A percentile compares a stretch with the other conserved stretches of the same genome.
Evolutionary conservation across 2,113 vertebrate species (phyloP).

Genomic region (Microtus pennsylvanicus): DNA sequence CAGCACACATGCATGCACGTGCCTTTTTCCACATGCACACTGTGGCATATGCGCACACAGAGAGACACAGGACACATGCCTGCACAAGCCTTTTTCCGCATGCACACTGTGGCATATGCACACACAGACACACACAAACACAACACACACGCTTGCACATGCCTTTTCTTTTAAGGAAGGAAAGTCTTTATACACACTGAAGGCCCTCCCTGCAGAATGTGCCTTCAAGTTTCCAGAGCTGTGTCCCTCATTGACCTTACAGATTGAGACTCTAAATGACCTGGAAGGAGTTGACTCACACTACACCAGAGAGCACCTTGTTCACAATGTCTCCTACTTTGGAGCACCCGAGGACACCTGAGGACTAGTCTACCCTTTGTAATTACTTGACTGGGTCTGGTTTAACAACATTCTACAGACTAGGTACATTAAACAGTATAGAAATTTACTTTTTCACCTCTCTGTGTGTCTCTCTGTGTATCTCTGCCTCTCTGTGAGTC

Average conservation of each 20-base stretch:
- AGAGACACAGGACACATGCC: no score
- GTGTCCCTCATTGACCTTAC: background rate
- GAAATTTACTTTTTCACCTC: background rate
- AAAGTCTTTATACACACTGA: background rate
- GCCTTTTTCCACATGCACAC: background rate
- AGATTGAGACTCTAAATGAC: background rate
- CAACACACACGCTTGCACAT: background rate
- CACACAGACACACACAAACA: no score
- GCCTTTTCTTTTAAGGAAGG: background rate
- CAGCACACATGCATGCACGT: background rate
- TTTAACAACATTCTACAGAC: background rate
- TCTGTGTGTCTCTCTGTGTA: background rate
- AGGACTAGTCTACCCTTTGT: background rate
- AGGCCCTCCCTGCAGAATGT: background rate
- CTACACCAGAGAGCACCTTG: background rate
- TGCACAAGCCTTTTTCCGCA: no score
- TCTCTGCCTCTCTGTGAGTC: background rate
- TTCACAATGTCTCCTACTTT: background rate
- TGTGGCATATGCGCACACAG: background rate
- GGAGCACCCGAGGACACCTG: background rate
- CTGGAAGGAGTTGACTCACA: background rate
- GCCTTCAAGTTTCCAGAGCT: background rate
- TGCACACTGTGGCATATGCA: background rate
- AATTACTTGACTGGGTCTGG: background rate
- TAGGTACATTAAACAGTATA: background rate